Percentiles rank a stretch among this genome's conserved stretches.
These are phyloP conservation scores for Sorex araneus DNA, from an alignment of 2,113 vertebrate genomes.

Conservation along the genomic window DNA sequence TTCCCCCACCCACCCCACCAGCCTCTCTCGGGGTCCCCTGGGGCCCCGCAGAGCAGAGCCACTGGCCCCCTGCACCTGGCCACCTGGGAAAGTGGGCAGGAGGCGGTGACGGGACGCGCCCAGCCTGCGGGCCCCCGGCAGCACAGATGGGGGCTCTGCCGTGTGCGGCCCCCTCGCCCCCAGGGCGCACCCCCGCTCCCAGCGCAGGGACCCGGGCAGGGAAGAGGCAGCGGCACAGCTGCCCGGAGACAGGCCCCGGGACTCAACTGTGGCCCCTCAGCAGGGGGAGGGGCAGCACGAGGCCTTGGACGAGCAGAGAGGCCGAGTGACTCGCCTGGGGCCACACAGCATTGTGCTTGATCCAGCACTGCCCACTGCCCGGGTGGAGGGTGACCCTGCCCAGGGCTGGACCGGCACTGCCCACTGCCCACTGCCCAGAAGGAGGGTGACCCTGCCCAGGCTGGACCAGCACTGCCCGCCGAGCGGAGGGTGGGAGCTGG, in stretches of 20 bases:
- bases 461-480: too few species aligned
- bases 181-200: neutral
- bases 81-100: too few species aligned
- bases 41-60: accelerated
- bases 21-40: neutral
- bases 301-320: neutral
- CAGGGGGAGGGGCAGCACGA: too few species aligned
- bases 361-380: too few species aligned
- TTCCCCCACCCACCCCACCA: neutral
- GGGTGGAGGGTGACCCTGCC: too few species aligned
- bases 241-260: too few species aligned
- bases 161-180: neutral
- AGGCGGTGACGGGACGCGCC: neutral
- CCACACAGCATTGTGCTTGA: neutral
- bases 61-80: neutral
- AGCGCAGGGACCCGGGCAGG: neutral
- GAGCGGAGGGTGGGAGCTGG: too few species aligned
- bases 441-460: too few species aligned
- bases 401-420: too few species aligned
- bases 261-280: too few species aligned
- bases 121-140: too few species aligned
- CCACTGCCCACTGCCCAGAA: too few species aligned
- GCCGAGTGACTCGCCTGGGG: neutral
- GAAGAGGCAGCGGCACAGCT: neutral
- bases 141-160: neutral